Evolutionary conservation across 2,888 invertebrate species (phyloP).

Genomic region (Euphydryas editha): DNA sequence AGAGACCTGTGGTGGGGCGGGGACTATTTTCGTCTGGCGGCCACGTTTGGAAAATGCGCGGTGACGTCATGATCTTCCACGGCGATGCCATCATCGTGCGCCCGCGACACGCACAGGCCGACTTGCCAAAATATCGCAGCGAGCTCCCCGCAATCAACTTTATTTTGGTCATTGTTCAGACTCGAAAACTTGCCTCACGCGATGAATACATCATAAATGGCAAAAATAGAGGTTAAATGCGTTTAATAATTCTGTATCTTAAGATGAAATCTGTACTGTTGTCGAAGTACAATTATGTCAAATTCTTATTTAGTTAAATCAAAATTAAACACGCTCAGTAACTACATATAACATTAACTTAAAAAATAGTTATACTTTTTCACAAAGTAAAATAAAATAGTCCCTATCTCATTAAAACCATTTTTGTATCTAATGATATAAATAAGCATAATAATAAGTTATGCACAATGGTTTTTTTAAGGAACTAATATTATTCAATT

Average conservation of each 20-base stretch:
- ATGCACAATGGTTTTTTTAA: too few relatives aligned
- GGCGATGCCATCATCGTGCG: slow-evolving; percentile 81
- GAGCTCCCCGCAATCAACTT: slow-evolving; percentile 72
- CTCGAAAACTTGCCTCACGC: slow-evolving; percentile 47
- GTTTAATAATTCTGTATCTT: background rate
- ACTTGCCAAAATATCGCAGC: slow-evolving; percentile 80
- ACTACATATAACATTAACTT: too few relatives aligned
- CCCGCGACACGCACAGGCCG: slow-evolving; percentile 74
- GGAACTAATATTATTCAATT: too few relatives aligned
- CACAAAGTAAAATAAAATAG: too few relatives aligned
- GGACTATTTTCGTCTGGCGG: slow-evolving; percentile 83
- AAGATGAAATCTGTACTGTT: background rate
- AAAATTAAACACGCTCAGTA: too few relatives aligned
- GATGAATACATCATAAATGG: slow-evolving; percentile 47
- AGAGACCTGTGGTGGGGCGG: slow-evolving; percentile 75
- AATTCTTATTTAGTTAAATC: too few relatives aligned
- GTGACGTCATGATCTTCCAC: slow-evolving; percentile 80
- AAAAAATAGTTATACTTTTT: too few relatives aligned
- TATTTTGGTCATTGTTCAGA: slow-evolving; percentile 77
- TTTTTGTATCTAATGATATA: too few relatives aligned
- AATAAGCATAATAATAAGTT: too few relatives aligned
- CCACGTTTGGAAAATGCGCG: slow-evolving; percentile 82
- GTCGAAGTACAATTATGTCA: background rate
- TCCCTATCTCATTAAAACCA: too few relatives aligned
- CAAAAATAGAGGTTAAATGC: slow-evolving; percentile 35